Conservation (phyloP, 1,140 invertebrate genomes). For the Pseudomyrmex cubaensis region DNA sequence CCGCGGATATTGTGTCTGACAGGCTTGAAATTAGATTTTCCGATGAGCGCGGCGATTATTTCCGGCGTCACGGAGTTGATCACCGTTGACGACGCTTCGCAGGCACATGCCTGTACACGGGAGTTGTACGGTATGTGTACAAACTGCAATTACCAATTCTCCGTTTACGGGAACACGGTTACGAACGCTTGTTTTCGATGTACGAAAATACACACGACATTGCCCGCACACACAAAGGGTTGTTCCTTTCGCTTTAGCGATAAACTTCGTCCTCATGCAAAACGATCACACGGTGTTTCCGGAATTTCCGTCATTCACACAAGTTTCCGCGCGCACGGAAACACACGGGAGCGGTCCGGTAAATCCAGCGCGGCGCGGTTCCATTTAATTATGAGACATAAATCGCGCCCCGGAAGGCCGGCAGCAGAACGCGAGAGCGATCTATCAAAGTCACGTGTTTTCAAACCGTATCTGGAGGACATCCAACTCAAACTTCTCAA, state of each 20-base stretch:
- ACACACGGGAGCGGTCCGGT: no score
- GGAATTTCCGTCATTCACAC: not conserved
- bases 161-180: constrained; percentile 8
- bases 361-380: not conserved
- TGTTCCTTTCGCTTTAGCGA: not conserved
- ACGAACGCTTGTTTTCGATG: not conserved
- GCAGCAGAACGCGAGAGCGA: constrained; percentile 38
- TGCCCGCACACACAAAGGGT: not conserved
- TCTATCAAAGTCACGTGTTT: constrained; percentile 47
- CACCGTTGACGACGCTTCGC: constrained; percentile 19
- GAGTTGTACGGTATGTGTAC: not conserved
- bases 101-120: not conserved
- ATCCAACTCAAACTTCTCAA: constrained; percentile 44
- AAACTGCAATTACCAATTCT: constrained; percentile 28
- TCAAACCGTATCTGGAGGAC: constrained; percentile 13
- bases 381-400: constrained; percentile 41
- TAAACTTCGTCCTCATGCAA: not conserved
- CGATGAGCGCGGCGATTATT: constrained; percentile 38
- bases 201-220: not conserved
- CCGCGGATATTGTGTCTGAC: constrained; percentile 29
- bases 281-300: not conserved
- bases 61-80: constrained; percentile 30
- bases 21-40: constrained; percentile 51
- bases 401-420: constrained; percentile 11
- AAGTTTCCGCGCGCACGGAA: not conserved